A percentile compares a stretch with the other conserved stretches of the same genome.
Conservation (phyloP, 2,113 vertebrate genomes). For the Triplophysa tibetana region DNA sequence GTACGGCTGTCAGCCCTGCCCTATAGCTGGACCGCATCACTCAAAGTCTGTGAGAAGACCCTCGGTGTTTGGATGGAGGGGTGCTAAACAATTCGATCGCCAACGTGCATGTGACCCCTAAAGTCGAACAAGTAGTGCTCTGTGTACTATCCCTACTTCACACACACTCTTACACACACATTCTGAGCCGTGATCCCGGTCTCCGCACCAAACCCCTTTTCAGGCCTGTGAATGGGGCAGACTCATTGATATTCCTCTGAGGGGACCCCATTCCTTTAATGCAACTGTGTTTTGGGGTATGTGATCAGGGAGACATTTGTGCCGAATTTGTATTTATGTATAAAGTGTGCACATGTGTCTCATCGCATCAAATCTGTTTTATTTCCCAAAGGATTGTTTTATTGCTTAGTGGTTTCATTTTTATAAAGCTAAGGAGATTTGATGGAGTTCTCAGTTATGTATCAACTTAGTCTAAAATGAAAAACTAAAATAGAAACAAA, state of each 20-base stretch:
- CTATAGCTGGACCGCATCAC: conserved; percentile 10
- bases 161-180: conserved; percentile 35
- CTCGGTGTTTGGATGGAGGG: conserved; percentile 29
- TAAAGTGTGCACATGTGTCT: neutral
- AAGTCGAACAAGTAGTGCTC: conserved; percentile 46
- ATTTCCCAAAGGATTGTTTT: neutral
- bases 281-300: conserved; percentile 66
- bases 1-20: conserved; percentile 20
- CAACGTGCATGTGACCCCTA: conserved; percentile 39
- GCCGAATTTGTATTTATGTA: conserved; percentile 37
- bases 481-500: too few species aligned
- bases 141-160: conserved; percentile 40
- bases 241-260: conserved; percentile 81
- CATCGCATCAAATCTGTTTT: neutral
- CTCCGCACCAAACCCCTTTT: conserved; percentile 73
- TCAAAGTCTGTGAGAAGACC: conserved; percentile 28
- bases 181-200: conserved; percentile 30
- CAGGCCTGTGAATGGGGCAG: conserved; percentile 73
- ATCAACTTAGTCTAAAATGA: too few species aligned
- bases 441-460: too few species aligned
- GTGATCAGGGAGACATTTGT: conserved; percentile 44
- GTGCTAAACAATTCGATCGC: neutral
- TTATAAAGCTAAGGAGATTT: too few species aligned
- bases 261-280: conserved; percentile 77
- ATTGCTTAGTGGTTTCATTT: neutral